These are phyloP conservation scores for Ganaspis sp. DNA, from an alignment of 1,140 invertebrate species.

Conservation along the genomic window DNA sequence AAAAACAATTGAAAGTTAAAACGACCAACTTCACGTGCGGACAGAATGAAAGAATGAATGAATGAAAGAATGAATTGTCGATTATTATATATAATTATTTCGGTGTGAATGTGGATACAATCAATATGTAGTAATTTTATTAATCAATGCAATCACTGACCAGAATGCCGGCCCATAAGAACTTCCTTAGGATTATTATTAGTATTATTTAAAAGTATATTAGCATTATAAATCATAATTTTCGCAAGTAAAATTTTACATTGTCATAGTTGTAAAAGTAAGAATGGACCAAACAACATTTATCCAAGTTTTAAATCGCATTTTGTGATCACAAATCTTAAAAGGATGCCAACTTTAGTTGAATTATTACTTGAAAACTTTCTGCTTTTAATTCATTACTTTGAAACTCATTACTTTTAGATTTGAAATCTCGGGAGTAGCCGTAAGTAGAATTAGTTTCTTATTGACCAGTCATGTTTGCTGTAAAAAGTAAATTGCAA, in stretches of 20 bases:
- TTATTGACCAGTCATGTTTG: slow-evolving; percentile 13
- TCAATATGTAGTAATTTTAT: too few relatives aligned
- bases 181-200: too few relatives aligned
- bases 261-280: not conserved
- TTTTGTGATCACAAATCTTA: slow-evolving; percentile 11
- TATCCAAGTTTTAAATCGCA: not conserved
- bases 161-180: too few relatives aligned
- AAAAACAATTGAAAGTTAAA: too few relatives aligned
- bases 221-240: too few relatives aligned
- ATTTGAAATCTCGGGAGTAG: slow-evolving; percentile 2
- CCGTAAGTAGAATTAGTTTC: slow-evolving; percentile 20
- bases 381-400: slow-evolving; percentile 21
- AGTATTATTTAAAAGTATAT: too few relatives aligned
- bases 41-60: too few relatives aligned
- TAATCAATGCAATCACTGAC: too few relatives aligned
- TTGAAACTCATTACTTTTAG: slow-evolving; percentile 20
- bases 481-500: slow-evolving; percentile 23
- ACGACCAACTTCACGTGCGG: too few relatives aligned
- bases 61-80: too few relatives aligned
- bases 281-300: not conserved
- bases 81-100: too few relatives aligned
- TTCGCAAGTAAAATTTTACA: not conserved
- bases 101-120: too few relatives aligned
- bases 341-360: not conserved
- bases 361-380: slow-evolving; percentile 20